Base-by-base conservation (phyloP, 2,113 vertebrate genomes). In the Coryphaenoides rupestris region DNA sequence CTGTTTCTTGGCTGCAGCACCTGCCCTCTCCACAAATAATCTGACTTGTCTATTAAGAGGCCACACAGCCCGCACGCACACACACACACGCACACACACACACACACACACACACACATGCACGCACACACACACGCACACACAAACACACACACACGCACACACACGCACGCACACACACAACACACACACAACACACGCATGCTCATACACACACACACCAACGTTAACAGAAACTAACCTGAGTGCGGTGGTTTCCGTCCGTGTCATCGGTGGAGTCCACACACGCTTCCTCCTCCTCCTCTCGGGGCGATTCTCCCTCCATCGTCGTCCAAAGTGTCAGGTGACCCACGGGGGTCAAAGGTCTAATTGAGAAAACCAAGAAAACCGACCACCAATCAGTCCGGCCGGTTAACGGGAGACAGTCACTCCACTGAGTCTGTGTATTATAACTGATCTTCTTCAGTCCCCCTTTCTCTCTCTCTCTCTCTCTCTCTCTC, bases 171-270 rank as follows among this genome's bases (percentile, higher is more conserved):
- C 24, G 9, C 3, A 33, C 28, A 2, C 28, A 33, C 28, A 33
- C 28, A 33, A 33, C 28, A 28, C 10, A 10, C 3, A 33, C 10
- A 10, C 2, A 33, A 33, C 28, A 33, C 28, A 33, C 10, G 33
- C 9, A 40, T 40, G 33, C 33, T 40, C 33, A 40, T 40, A 12
- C 33, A 9, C 33, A 40, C 14, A 21, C 24, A 2, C 4, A 68
- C 62, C 72, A 16, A 22, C 24, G 9, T 50, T 16, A 16, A 63
- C 24, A 40, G 56, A 23, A 7, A 74, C 69, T 50, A 15, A 89
- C 87, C 86, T 86, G 70, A 56, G 74, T 73, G 61, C 73, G 79
- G 46, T 58, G 63, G 54, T 69, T 79, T 16, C 63, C 72, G 54
- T 89, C 83, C 55, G 47, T 72, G 21, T 60, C 75, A 55, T 45